Evolutionary conservation across 1,140 invertebrate genomes (phyloP).

Genomic region (Drosophila guanche): DNA sequence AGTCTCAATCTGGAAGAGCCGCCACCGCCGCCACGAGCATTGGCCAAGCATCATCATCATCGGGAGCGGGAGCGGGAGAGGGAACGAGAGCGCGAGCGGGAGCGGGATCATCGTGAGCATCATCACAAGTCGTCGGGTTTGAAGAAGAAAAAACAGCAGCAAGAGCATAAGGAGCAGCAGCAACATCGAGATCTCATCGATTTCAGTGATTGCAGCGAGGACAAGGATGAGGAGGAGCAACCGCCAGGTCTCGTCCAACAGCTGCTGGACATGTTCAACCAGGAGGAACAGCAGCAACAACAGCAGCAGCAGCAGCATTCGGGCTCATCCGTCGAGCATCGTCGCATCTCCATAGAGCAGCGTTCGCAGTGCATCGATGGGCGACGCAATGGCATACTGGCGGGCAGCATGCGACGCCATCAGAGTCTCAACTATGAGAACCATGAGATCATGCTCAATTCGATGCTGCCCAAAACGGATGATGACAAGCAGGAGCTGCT

Average conservation of each 20-base stretch:
- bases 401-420: constrained; percentile 60
- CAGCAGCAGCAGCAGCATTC: background rate
- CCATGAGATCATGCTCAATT: constrained; percentile 77
- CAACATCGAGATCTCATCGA: constrained; percentile 71
- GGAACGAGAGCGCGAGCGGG: constrained; percentile 42
- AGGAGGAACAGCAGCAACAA: constrained; percentile 36
- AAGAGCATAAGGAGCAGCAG: constrained; percentile 13
- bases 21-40: constrained; percentile 12
- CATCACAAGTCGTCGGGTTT: constrained; percentile 35
- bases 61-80: constrained; percentile 45
- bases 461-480: constrained; percentile 59
- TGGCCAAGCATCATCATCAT: constrained; percentile 44
- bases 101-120: constrained; percentile 55
- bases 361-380: constrained; percentile 73
- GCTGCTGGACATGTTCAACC: constrained; percentile 54
- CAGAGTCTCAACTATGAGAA: constrained; percentile 83
- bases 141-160: constrained; percentile 60
- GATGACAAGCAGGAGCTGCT: constrained; percentile 71
- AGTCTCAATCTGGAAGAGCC: constrained; percentile 75
- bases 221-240: constrained; percentile 47
- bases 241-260: constrained; percentile 54
- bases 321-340: constrained; percentile 56
- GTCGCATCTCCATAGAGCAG: constrained; percentile 73
- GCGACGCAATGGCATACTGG: constrained; percentile 77
- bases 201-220: constrained; percentile 77